Conservation (phyloP, 2,888 invertebrate genomes). For the Nephrotoma appendiculata region DNA sequence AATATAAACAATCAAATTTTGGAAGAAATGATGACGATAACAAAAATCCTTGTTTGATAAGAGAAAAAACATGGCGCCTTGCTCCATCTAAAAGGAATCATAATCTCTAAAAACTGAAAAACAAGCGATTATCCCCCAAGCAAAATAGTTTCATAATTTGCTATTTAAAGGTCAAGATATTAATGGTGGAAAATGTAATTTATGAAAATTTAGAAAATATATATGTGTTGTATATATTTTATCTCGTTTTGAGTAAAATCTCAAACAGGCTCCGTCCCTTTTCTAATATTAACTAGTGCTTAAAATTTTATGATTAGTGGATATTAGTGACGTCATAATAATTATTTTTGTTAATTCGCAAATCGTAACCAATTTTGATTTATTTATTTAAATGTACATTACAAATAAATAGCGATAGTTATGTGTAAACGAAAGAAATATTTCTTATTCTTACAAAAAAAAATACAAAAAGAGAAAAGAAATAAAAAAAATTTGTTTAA, state of each 20-base stretch:
- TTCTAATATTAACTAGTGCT: neutral
- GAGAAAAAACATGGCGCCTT: neutral
- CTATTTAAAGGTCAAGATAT: neutral
- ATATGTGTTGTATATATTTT: neutral
- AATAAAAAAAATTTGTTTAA: neutral
- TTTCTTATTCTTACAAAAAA: neutral
- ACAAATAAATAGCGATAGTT: neutral
- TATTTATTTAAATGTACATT: neutral
- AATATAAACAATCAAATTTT: neutral
- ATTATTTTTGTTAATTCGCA: neutral
- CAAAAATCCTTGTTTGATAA: neutral
- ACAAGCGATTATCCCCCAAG: too few relatives aligned
- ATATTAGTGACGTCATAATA: neutral
- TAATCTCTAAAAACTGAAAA: too few relatives aligned
- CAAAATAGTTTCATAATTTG: neutral
- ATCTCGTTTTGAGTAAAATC: neutral
- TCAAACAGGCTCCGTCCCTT: neutral
- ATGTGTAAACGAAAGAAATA: neutral
- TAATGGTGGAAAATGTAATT: neutral
- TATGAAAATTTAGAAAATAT: neutral
- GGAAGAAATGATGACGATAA: neutral
- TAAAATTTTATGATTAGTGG: neutral
- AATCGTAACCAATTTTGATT: neutral
- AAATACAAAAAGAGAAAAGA: neutral
- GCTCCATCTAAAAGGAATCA: too few relatives aligned